Evolutionary conservation across 2,797 vertebrate genomes (phyloP).

Genomic region (Thalassophryne amazonica): DNA sequence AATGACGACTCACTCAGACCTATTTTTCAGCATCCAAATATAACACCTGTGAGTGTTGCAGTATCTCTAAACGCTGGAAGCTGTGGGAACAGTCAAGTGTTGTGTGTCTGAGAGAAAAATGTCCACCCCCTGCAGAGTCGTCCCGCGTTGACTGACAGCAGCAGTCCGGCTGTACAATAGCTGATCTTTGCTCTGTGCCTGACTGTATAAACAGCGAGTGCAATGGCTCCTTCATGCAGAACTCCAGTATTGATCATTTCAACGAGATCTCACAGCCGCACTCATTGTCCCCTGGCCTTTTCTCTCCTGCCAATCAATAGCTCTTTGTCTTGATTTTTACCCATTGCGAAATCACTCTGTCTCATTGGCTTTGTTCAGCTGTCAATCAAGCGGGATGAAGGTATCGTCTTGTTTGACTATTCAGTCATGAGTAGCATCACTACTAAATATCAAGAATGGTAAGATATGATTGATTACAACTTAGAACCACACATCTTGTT

Average conservation of each 20-base stretch:
- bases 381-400: constrained; percentile 77
- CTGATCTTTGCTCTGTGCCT: constrained; percentile 68
- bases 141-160: constrained; percentile 71
- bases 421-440: constrained; percentile 18
- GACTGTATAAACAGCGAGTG: constrained; percentile 78
- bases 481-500: background rate
- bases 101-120: constrained; percentile 30
- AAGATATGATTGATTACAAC: background rate
- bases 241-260: constrained; percentile 76
- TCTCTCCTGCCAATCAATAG: constrained; percentile 77
- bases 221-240: constrained; percentile 74
- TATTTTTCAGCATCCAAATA: constrained; percentile 7
- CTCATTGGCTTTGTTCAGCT: constrained; percentile 70
- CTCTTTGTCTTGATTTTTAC: constrained; percentile 78
- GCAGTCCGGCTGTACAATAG: constrained; percentile 64
- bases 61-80: background rate
- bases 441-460: background rate
- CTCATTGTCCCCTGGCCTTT: constrained; percentile 71
- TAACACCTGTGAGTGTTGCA: background rate
- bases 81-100: constrained; percentile 11
- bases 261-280: constrained; percentile 67
- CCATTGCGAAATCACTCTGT: constrained; percentile 80
- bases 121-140: constrained; percentile 52
- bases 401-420: constrained; percentile 58
- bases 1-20: background rate